Base-by-base conservation (phyloP, 1,140 invertebrate species). In the Sminthurinus signatus region DNA sequence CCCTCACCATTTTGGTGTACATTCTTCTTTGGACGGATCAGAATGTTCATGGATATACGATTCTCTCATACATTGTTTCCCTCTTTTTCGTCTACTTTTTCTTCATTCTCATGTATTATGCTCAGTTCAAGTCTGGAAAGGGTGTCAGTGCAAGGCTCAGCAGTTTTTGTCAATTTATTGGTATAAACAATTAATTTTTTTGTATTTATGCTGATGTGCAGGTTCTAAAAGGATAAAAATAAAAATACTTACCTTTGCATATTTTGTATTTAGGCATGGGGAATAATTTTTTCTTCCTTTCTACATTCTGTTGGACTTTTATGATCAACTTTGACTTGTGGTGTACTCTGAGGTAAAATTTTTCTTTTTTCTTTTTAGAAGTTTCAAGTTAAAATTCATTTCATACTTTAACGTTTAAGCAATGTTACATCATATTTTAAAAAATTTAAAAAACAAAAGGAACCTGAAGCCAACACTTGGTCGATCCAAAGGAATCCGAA, bases 41-140 rank as follows among this genome's bases (percentile, higher is more conserved):
- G 60, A 69, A 62, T 44, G 54, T 64, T 51, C 67, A 69, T 59
- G 67, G 67, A 12, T 69, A 63, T 63, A 55, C 63, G 1, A 62
- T 69, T 21, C 19, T 61, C 1, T 28, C 46, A 0, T 59, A 64
- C 36, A 42, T 54, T 0, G 56, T 29, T 0, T 59, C 43, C n/a
- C 42, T 69, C 15, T 69, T 69, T 31, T 60, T 62, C 60, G 43
- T 64, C 28, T 69, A 69, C 57, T 44, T 65, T 25, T 69, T 65
- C 25, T 55, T 65, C 0, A 60, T 48, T 1, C 36, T 57, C 27
- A 23, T 44, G 44, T 60, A 44, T 2, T 43, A 2, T 39, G 23
- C n/a, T 42, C 44, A 52, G 15, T 25, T 15, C n/a, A 54, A 19
- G 39, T 43, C 23, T 51, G 25, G 21, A 36, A 56, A 31, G 43